Evolutionary conservation across 2,888 invertebrate species (phyloP).

Genomic region (Alviniconcha strummeri): DNA sequence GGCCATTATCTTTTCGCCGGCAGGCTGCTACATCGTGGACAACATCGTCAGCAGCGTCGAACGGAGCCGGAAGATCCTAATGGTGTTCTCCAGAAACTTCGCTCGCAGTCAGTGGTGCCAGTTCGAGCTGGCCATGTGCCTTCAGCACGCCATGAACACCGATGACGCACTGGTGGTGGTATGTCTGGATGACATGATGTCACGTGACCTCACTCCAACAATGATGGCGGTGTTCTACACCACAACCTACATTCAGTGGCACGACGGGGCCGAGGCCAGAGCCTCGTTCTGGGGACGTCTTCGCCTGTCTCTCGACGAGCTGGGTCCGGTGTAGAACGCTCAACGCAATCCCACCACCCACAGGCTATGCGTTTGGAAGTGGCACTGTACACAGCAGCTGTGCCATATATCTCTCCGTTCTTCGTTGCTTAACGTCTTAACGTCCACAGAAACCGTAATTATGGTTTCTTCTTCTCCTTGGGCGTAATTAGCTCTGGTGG

Average conservation of each 20-base stretch:
- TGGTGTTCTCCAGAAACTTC: constrained; percentile 9
- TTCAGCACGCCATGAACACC: not conserved
- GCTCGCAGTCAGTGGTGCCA: constrained; percentile 9
- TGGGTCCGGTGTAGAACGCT: too few species aligned
- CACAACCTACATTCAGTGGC: constrained; percentile 76
- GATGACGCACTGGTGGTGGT: not conserved
- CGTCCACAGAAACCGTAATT: too few species aligned
- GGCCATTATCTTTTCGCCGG: too few species aligned
- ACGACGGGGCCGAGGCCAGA: too few species aligned
- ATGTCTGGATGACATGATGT: not conserved
- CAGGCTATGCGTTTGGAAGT: too few species aligned
- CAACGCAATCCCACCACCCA: too few species aligned
- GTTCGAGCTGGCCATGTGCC: constrained; percentile 5
- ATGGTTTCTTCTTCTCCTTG: too few species aligned
- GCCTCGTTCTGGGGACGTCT: not conserved
- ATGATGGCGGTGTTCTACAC: constrained; percentile 82
- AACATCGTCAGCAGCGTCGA: constrained; percentile 2
- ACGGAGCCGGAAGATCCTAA: not conserved
- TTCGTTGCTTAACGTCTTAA: not conserved
- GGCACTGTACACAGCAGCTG: too few species aligned
- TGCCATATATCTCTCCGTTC: not conserved
- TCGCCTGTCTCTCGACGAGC: not conserved
- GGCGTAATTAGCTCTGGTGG: too few species aligned
- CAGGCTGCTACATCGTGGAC: not conserved
- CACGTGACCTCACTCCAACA: constrained; percentile 77